Base-by-base conservation (phyloP, 1,140 invertebrate species). In the Drosophila insularis region DNA sequence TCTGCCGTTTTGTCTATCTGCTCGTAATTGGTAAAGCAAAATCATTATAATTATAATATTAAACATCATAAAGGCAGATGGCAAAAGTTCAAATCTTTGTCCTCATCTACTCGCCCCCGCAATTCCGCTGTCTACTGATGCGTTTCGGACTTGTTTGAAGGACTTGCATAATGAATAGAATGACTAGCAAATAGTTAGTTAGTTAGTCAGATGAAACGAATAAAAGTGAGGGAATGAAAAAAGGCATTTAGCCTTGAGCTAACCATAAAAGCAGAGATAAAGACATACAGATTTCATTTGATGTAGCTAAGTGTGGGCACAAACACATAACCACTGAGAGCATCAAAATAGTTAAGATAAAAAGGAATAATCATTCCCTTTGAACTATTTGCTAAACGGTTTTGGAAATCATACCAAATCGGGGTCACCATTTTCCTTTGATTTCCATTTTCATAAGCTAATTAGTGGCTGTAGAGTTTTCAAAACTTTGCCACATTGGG, bases 41-140 rank as follows among this genome's bases (percentile, higher is more conserved):
- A 63, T 78, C 50, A 23, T 61, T 63, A 71, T 71, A 69, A 74
- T 81, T 74, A 63, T 14, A 68, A 65, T 68, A 68, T 72, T 80
- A 73, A 63, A 56, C 67, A 63, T 60, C 65, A 35, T 69, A 31
- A 64, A 54, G 58, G 43, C 71, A 54, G 37, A 53, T 58, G 62
- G 55, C 68, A 60, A 40, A 65, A 63, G 21, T 65, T 50, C 19
- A 50, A 50, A 17, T 21, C 10, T 21, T 10, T 21, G 17, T 50
- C 43, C 55, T 31, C 21, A 10, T 27, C 40, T 40, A 40, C 37
- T 27, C 27, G 6, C 39, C 8, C 13, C n/a, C 13, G 17, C 8
- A 2, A 2, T 1, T 8, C 14, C 43, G 14, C 14, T 46, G 8
- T 40, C 74, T 76, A 76, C 69, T 70, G 72, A 76, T 71, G 66